Conservation (phyloP, 2,113 vertebrate genomes). For the Pelodiscus sinensis region DNA sequence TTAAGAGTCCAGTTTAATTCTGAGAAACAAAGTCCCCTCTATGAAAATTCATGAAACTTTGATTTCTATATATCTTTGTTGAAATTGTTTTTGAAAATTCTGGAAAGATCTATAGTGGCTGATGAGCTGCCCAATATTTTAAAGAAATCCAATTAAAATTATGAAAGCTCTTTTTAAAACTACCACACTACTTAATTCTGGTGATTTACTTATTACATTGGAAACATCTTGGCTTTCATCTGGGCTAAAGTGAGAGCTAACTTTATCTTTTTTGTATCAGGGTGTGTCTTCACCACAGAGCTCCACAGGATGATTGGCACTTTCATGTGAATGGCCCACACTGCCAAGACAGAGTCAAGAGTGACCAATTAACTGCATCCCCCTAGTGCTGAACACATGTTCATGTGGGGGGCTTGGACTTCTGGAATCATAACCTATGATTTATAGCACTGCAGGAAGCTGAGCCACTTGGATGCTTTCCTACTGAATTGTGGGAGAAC, state of each 20-base stretch:
- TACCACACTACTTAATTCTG: background rate
- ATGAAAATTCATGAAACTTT: background rate
- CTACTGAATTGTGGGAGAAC: background rate
- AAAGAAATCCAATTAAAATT: background rate
- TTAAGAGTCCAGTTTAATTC: background rate
- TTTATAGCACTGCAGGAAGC: background rate
- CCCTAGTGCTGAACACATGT: background rate
- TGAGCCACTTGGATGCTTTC: background rate
- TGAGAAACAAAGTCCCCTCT: background rate
- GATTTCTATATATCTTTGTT: background rate
- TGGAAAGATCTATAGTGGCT: background rate
- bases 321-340: accelerated
- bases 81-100: background rate
- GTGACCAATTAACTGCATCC: background rate
- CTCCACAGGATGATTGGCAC: background rate
- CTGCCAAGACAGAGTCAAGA: background rate
- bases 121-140: background rate
- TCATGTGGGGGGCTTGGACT: background rate
- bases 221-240: background rate
- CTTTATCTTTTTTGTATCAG: background rate
- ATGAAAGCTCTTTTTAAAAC: background rate
- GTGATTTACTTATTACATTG: background rate
- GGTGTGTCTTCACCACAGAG: background rate
- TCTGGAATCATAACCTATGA: accelerated
- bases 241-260: background rate